Base-by-base conservation (phyloP, 2,888 invertebrate genomes). In the Ophion ellenae region DNA sequence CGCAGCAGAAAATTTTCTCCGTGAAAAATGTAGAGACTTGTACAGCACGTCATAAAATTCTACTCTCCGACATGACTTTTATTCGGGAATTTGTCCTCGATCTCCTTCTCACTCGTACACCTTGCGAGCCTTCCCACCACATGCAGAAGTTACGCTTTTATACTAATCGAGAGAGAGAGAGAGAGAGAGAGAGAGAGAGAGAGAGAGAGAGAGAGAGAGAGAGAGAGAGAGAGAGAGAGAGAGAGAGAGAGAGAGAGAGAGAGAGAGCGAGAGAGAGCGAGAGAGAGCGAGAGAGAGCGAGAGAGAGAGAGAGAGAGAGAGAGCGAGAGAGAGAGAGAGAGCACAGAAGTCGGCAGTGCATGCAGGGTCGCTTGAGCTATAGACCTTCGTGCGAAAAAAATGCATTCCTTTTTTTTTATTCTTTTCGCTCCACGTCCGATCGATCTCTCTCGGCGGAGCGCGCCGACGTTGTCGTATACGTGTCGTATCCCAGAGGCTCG, bases 401-500 rank as follows among this genome's bases (percentile, higher is more conserved):
- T n/a, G 20, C 24, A 24, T 24, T 9, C 47, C 17, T 69, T 78
- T 28, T 45, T 61, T 17, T 5, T 20, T 11, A 36, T 77, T 67
- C 32, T 74, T 53, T 61, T 24, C 67, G 57, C 36, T 20, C 59
- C 80, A 73, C 81, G 81, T 78, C 85, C 87, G 89, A 90, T 90
- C 90, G 90, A 90, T 90, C 90, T 90, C 89, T 9, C 89, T 90
- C 88, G 89, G 85, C 88, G 88, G 88, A 32, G 71, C 86, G 84
- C 81, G 84, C 85, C 84, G 87, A 86, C 87, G 87, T 87, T 85
- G 87, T 88, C 84, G 36, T 45, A 83, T 86, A 88, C 84, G 84
- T 87, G 87, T 87, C 83, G 64, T 63, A 61, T 69, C 69, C 70
- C 67, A 45, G 20, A 57, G 61, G 78, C 61, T 66, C 79, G 83